Conservation (phyloP, 2,888 invertebrate genomes). For the Oligia latruncula region DNA sequence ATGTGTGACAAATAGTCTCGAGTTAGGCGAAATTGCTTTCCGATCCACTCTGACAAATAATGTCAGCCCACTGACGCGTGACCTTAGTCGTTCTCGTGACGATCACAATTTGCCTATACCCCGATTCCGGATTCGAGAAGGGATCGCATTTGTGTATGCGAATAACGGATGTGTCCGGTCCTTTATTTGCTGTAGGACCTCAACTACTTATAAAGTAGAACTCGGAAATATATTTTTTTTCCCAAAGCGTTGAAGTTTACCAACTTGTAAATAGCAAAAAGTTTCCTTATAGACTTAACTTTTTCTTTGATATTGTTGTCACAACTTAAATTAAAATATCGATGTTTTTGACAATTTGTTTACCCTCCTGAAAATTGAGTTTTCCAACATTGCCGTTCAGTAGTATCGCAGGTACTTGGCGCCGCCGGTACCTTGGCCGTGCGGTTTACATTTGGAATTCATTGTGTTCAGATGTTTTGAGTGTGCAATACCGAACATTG, state of each 20-base stretch:
- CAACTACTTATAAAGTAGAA: constrained; percentile 74
- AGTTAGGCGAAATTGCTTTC: constrained; percentile 88
- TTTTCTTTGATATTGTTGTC: constrained; percentile 68
- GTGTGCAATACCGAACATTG: constrained; percentile 42
- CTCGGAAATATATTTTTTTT: constrained; percentile 69
- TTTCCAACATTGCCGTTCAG: constrained; percentile 19
- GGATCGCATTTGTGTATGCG: constrained; percentile 78
- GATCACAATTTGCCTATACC: constrained; percentile 84
- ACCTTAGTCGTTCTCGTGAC: constrained; percentile 84
- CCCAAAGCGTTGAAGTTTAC: constrained; percentile 66
- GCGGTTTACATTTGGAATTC: constrained; percentile 56
- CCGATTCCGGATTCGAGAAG: constrained; percentile 73
- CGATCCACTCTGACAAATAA: constrained; percentile 89
- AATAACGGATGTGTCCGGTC: constrained; percentile 75
- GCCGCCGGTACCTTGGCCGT: constrained; percentile 18
- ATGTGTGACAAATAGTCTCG: constrained; percentile 89
- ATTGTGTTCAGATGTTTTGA: constrained; percentile 51
- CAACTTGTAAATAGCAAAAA: constrained; percentile 68
- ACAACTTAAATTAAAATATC: constrained; percentile 68
- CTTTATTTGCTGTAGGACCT: constrained; percentile 74
- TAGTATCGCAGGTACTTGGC: constrained; percentile 6
- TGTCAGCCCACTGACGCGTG: constrained; percentile 86
- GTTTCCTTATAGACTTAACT: constrained; percentile 68
- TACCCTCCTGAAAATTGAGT: constrained; percentile 55
- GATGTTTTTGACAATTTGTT: constrained; percentile 63